Evolutionary conservation across 2,797 vertebrate species (phyloP).

Genomic region (Falco berigora): DNA sequence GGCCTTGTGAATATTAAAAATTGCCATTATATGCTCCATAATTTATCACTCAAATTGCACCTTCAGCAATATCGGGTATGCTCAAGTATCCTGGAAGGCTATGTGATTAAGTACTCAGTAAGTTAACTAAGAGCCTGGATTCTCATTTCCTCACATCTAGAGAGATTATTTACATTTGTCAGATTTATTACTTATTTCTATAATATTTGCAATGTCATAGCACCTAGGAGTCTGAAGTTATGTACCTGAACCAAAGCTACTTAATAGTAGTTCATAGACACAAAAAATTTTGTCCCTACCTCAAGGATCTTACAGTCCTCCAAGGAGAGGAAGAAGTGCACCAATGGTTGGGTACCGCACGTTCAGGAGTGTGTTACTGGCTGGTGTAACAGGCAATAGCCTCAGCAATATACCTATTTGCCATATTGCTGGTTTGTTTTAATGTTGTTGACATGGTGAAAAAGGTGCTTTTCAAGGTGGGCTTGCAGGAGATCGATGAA

Average conservation of each 20-base stretch:
- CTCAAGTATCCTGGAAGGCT: conserved; percentile 3
- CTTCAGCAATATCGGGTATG: conserved; percentile 2
- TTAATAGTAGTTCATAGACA: neutral
- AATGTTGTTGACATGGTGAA: neutral
- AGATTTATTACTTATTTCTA: conserved; percentile 19
- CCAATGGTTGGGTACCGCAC: neutral
- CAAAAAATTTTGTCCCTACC: neutral
- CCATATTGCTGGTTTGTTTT: neutral
- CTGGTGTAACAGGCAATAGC: neutral
- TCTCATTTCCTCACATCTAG: conserved; percentile 16
- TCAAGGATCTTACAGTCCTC: neutral
- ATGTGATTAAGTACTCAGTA: conserved; percentile 32
- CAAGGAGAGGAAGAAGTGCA: neutral
- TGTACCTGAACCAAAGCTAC: neutral
- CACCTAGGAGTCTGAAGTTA: neutral
- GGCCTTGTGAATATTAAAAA: conserved; percentile 38
- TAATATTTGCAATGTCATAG: neutral
- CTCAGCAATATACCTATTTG: neutral
- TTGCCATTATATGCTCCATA: neutral
- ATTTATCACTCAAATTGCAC: conserved; percentile 37
- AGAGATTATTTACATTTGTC: neutral
- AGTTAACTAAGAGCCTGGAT: neutral
- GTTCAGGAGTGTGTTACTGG: neutral
- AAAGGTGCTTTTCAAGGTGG: neutral
- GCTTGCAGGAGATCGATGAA: neutral